Conservation (phyloP, 37 sponge, comb jelly and placozoan genomes). For the Eunapius fragilis region DNA sequence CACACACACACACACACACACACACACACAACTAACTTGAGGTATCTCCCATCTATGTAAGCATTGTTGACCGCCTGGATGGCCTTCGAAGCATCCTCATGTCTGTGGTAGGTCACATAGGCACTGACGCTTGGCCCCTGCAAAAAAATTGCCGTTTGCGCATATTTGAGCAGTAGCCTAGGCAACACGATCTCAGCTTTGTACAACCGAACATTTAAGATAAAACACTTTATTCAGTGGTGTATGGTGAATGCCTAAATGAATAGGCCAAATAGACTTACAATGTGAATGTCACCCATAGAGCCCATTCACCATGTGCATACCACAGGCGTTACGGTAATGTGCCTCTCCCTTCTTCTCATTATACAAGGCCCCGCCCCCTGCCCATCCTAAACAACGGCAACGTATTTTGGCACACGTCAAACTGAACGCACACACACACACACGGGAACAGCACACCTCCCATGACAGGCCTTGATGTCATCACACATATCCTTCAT, state of each 20-base stretch:
- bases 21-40: slow-evolving; percentile 54
- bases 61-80: slow-evolving; percentile 86
- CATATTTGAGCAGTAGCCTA: too few relatives aligned
- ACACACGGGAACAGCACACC: not conserved
- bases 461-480: too few relatives aligned
- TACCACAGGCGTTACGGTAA: not conserved
- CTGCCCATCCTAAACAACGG: too few relatives aligned
- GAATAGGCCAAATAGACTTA: not conserved
- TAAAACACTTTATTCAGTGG: too few relatives aligned
- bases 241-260: too few relatives aligned
- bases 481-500: too few relatives aligned
- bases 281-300: not conserved
- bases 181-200: too few relatives aligned
- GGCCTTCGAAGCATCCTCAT: slow-evolving; percentile 82
- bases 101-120: slow-evolving; percentile 82
- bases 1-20: not conserved
- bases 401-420: too few relatives aligned
- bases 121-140: slow-evolving; percentile 93
- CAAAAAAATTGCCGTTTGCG: too few relatives aligned
- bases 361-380: not conserved
- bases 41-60: slow-evolving; percentile 77
- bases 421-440: not conserved
- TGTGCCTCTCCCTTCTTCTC: too few relatives aligned
- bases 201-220: too few relatives aligned
- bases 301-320: not conserved